These are phyloP conservation scores for Polypedilum pembai DNA, from an alignment of 1,140 invertebrate species.

Conservation along the genomic window DNA sequence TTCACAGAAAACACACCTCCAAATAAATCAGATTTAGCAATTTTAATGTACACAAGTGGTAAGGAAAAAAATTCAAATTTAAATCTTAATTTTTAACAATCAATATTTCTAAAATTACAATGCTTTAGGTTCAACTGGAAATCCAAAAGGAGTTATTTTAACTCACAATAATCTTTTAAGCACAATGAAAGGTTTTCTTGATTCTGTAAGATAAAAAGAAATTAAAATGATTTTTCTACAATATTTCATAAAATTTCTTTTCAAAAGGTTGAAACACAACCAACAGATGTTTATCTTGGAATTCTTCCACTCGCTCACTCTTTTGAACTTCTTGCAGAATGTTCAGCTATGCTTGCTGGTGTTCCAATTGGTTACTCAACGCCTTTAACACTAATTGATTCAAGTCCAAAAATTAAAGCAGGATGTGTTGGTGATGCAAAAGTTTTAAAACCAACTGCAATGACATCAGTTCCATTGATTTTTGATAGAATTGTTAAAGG, in stretches of 20 bases:
- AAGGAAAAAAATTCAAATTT: no score
- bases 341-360: constrained; percentile 64
- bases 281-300: constrained; percentile 81
- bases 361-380: constrained; percentile 96
- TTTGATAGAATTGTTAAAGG: constrained; percentile 93
- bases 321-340: constrained; percentile 82
- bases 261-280: constrained; percentile 42
- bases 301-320: constrained; percentile 97
- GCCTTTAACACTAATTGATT: constrained; percentile 89
- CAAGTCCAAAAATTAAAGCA: constrained; percentile 89
- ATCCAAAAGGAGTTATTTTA: constrained; percentile 79
- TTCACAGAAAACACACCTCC: constrained; percentile 51
- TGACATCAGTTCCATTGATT: constrained; percentile 93
- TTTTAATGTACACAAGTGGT: constrained; percentile 98
- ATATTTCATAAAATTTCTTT: not conserved
- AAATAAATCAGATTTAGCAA: constrained; percentile 68
- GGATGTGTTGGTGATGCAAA: constrained; percentile 87
- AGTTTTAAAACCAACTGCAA: constrained; percentile 85
- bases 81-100: no score
- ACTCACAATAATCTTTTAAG: constrained; percentile 86
- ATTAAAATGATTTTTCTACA: not conserved
- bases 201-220: constrained; percentile 59
- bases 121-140: constrained; percentile 87
- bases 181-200: constrained; percentile 80
- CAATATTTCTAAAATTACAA: no score